These are phyloP conservation scores for Catostomus latipinnis DNA, from an alignment of 2,797 vertebrate genomes.

Conservation along the genomic window DNA sequence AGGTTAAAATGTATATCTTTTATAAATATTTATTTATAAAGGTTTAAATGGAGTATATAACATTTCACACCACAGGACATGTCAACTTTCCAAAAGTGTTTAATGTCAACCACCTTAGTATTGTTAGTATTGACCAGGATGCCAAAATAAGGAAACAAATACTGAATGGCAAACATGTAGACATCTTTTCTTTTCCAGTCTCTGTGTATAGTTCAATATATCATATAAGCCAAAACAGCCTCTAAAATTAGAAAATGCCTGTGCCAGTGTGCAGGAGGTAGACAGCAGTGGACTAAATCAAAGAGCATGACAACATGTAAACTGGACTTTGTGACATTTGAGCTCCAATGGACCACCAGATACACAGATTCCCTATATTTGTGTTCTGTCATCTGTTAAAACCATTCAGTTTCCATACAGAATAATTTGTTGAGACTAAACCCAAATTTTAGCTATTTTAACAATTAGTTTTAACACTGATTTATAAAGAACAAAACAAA, in stretches of 20 bases:
- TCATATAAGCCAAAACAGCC: neutral
- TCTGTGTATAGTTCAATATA: slow-evolving; percentile 6
- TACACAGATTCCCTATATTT: neutral
- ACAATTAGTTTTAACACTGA: neutral
- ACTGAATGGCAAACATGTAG: neutral
- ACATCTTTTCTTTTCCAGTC: neutral
- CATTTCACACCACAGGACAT: no score
- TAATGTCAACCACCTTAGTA: no score
- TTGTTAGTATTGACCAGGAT: slow-evolving; percentile 31
- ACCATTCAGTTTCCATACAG: neutral
- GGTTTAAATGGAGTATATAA: no score
- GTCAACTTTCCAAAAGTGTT: no score
- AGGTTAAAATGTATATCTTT: no score
- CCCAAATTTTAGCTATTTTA: slow-evolving; percentile 2
- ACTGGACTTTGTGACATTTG: neutral
- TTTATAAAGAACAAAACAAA: slow-evolving; percentile 14
- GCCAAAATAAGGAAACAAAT: slow-evolving; percentile 13
- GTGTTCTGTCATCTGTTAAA: neutral
- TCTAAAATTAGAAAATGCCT: neutral
- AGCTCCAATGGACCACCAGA: neutral
- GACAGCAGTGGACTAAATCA: neutral
- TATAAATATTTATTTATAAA: no score
- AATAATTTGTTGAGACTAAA: neutral
- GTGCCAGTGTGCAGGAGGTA: neutral
- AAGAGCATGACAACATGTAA: neutral